Percentiles rank a stretch among this genome's conserved stretches.
phyloP scores from a whole-genome alignment of 30 jellyfish, hydroid and myxozoan genomes.

The Cassiopea xamachana region DNA sequence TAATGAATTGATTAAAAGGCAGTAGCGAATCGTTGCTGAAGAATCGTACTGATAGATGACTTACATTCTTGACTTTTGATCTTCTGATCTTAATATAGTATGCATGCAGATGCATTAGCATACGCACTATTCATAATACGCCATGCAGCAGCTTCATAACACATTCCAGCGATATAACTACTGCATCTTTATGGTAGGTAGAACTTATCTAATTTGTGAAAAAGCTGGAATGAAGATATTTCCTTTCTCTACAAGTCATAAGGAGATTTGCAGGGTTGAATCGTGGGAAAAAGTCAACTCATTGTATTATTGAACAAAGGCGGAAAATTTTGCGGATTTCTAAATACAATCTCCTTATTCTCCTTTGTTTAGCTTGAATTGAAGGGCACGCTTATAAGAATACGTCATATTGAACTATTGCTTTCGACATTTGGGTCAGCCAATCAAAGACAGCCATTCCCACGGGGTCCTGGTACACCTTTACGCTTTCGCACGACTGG shows the following conservation, averaged over 20 bases:
- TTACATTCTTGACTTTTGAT: conserved; percentile 29
- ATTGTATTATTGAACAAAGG: conserved; percentile 73
- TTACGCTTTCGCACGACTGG: conserved; percentile 84
- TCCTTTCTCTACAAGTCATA: too few relatives aligned
- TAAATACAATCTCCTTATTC: conserved; percentile 81
- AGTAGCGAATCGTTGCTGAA: not conserved
- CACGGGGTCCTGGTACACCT: conserved; percentile 84
- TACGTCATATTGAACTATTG: conserved; percentile 73
- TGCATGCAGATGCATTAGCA: not conserved
- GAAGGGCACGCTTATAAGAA: conserved; percentile 91
- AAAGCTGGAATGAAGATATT: too few relatives aligned
- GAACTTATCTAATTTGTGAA: not conserved
- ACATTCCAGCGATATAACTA: not conserved
- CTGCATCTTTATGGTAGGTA: not conserved
- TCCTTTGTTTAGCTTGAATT: conserved; percentile 79
- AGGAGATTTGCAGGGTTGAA: not conserved
- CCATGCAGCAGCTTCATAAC: not conserved
- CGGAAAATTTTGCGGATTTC: conserved; percentile 77
- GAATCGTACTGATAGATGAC: conserved; percentile 30
- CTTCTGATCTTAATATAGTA: conserved; percentile 55
- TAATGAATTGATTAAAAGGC: not conserved
- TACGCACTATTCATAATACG: not conserved
- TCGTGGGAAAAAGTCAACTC: conserved; percentile 84
- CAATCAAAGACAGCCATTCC: conserved; percentile 85
- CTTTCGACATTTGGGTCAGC: conserved; percentile 62